Conservation (phyloP, 2,113 vertebrate genomes). For the Anser brachyrhynchus region DNA sequence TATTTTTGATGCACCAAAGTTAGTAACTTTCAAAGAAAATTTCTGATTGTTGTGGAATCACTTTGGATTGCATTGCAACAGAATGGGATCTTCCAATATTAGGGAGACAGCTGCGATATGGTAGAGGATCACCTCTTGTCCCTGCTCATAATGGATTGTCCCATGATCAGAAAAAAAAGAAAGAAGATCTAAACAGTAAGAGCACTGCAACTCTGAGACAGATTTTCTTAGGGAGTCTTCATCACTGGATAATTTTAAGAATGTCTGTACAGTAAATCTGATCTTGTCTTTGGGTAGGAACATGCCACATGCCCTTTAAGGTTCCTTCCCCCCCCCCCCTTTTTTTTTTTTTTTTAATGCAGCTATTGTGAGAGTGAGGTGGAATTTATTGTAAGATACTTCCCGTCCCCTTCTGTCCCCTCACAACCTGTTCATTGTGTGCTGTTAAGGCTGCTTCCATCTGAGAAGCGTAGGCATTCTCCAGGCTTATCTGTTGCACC, state of each 20-base stretch:
- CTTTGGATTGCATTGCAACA: background rate
- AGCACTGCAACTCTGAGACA: background rate
- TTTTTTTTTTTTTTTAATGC: background rate
- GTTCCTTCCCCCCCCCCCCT: background rate
- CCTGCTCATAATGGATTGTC: background rate
- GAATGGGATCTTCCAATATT: background rate
- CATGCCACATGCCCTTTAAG: background rate
- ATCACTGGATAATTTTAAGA: background rate
- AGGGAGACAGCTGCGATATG: background rate
- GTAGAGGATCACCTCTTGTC: background rate
- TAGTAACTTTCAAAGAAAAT: background rate
- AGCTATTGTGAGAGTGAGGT: background rate
- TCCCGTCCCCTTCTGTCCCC: background rate
- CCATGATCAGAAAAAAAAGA: background rate
- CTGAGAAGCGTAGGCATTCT: background rate
- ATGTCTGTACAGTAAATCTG: background rate
- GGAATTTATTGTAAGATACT: background rate
- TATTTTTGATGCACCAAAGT: background rate
- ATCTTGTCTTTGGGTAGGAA: background rate
- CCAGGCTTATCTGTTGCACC: background rate
- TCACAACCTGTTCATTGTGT: background rate
- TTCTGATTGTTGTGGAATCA: background rate
- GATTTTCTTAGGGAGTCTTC: background rate
- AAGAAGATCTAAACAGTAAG: background rate
- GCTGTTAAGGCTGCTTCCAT: background rate